Percentiles rank a stretch among this genome's conserved stretches.
These are phyloP conservation scores for Triplophysa tibetana DNA, from an alignment of 2,113 vertebrate species.

Conservation along the genomic window DNA sequence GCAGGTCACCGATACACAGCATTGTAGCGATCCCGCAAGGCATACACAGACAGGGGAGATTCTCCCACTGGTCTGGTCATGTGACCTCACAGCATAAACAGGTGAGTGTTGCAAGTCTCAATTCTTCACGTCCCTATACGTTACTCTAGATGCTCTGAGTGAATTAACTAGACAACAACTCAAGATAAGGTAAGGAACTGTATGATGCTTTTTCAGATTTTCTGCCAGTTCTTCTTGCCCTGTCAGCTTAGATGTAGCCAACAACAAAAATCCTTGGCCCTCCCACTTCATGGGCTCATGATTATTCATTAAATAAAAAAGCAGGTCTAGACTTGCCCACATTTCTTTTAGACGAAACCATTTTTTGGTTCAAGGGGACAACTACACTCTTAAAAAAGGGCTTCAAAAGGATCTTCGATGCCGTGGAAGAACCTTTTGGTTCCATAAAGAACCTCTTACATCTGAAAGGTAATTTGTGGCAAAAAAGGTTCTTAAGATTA, in stretches of 20 bases:
- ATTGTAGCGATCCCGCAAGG: conserved; percentile 75
- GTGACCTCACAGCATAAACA: conserved; percentile 57
- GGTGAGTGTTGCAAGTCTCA: conserved; percentile 27
- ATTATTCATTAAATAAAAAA: conserved; percentile 84
- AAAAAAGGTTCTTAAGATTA: too few relatives aligned
- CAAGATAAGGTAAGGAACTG: neutral
- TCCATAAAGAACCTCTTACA: too few relatives aligned
- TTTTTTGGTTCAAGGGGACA: conserved; percentile 60
- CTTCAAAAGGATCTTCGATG: too few relatives aligned
- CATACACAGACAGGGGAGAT: conserved; percentile 50
- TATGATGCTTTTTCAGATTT: conserved; percentile 35
- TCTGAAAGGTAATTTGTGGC: too few relatives aligned
- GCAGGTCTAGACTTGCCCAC: conserved; percentile 89
- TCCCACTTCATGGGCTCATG: conserved; percentile 81
- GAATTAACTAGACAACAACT: conserved; percentile 12
- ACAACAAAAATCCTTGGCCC: conserved; percentile 82
- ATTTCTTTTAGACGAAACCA: conserved; percentile 80
- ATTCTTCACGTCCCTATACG: conserved; percentile 1
- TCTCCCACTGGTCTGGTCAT: conserved; percentile 70
- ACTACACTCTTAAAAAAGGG: neutral
- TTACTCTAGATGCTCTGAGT: neutral
- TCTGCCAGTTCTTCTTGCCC: conserved; percentile 74
- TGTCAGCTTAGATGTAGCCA: conserved; percentile 85
- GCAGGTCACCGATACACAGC: conserved; percentile 81
- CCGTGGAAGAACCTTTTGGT: too few relatives aligned